phyloP scores from a whole-genome alignment of 2,797 vertebrate genomes.

The Chelmon rostratus region DNA sequence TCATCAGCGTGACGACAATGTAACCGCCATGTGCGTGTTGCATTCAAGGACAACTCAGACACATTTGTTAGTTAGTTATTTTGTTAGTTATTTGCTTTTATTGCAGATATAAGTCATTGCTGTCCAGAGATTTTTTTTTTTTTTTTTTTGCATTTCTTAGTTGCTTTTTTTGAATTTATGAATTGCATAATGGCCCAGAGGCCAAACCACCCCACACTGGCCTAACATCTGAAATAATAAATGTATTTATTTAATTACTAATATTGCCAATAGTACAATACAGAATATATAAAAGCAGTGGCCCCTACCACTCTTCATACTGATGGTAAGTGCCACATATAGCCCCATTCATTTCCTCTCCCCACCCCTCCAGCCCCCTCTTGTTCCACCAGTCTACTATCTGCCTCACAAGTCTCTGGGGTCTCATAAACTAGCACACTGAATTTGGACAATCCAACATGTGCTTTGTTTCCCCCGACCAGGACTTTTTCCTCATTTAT shows the following conservation, averaged over 20 bases:
- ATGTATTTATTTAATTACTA: background rate
- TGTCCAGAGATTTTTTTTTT: too few species aligned
- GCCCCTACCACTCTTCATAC: constrained; percentile 32
- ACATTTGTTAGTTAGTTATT: too few species aligned
- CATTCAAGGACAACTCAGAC: too few species aligned
- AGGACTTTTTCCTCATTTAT: constrained; percentile 57
- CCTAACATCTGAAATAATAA: background rate
- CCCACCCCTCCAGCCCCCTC: constrained; percentile 47
- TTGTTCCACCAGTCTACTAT: constrained; percentile 61
- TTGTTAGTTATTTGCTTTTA: too few species aligned
- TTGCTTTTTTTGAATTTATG: too few species aligned
- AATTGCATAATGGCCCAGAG: too few species aligned
- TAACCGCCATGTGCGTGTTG: too few species aligned
- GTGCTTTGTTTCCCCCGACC: constrained; percentile 49
- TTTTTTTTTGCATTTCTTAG: too few species aligned
- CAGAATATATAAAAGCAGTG: background rate
- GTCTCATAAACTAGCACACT: constrained; percentile 71
- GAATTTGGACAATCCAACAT: constrained; percentile 67
- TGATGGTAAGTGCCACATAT: constrained; percentile 43
- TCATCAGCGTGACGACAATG: too few species aligned
- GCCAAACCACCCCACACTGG: too few species aligned
- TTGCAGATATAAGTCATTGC: too few species aligned
- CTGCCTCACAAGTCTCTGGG: constrained; percentile 66
- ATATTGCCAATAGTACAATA: background rate
- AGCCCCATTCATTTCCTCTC: constrained; percentile 49